Base-by-base conservation (phyloP, 2,113 vertebrate species). In the Phalacrocorax aristotelis region DNA sequence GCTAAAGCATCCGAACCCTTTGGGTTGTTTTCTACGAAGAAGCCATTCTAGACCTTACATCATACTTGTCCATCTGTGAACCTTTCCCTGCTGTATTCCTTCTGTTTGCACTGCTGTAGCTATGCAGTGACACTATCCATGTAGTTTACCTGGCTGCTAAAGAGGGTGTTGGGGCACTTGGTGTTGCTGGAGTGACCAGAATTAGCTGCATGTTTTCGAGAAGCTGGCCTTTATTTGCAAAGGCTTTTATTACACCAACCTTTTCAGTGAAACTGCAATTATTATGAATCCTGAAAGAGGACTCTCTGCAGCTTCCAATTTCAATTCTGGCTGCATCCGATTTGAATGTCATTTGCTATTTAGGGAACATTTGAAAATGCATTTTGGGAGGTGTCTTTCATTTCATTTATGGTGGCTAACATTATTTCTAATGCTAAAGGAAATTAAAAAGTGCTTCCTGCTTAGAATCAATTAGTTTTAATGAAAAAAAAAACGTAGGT, bases 401-500 rank as follows among this genome's bases (percentile, higher is more conserved):
- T 90, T 91, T 96, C 61, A 61, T 89, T 83, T 87, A 49, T 44
- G 55, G 65, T 1, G 61, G 42, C 52, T 82, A 92, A 87, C 72
- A 10, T 87, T 76, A 75, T 66, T 94, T 70, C 32, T 81, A 44
- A 82, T 29, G 72, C 38, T 82, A 74, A 91, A 92, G 86, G 92
- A 96, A 95, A 95, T 96, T 68, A 89, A 82, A 84, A 93, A 92
- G 81, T 36, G 61, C 52, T 89, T 95, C 80, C 94, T 97, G 83
- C 83, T 57, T 82, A 57, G 90, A 92, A 57, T 87, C 76, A 82
- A 81, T 61, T 94, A 78, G 44, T 65, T 92, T 68, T 87, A 92
- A 93, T 61, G 44, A 90, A 82, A 82, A 82, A 82, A 77, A 83
- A 26, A 13, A 30, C 42, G 30, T 10, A 11, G 34, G 57, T 86